Evolutionary conservation across 2,113 vertebrate species (phyloP).

Genomic region (Neotragus pygmaeus): DNA sequence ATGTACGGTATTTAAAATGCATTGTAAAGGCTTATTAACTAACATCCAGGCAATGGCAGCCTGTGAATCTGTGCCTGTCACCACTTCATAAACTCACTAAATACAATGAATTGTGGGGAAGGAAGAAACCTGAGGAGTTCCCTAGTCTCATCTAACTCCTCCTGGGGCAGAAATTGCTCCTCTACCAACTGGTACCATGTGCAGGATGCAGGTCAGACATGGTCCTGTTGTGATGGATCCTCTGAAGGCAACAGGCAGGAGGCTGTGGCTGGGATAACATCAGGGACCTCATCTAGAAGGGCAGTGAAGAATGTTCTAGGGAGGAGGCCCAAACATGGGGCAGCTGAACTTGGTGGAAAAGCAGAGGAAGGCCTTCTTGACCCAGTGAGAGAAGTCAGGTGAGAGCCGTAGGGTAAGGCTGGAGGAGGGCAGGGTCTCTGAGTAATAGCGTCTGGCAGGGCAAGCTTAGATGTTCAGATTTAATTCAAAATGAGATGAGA

Average conservation of each 20-base stretch:
- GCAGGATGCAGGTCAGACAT: background rate
- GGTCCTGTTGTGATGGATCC: background rate
- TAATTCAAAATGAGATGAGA: background rate
- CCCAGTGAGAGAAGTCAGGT: background rate
- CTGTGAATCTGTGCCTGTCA: background rate
- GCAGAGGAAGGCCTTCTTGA: background rate
- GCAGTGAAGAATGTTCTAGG: background rate
- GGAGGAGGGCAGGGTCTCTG: background rate
- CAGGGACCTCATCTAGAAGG: background rate
- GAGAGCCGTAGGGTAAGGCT: background rate
- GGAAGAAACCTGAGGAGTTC: background rate
- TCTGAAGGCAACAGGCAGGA: background rate
- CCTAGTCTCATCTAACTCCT: background rate
- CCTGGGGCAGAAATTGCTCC: background rate
- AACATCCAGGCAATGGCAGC: background rate
- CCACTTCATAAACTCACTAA: background rate
- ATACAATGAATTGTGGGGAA: background rate
- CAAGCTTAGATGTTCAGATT: background rate
- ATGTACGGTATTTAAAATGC: background rate
- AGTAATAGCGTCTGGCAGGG: background rate
- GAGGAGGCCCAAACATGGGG: background rate
- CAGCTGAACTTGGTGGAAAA: background rate
- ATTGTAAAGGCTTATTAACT: background rate
- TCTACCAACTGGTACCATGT: rapidly evolving
- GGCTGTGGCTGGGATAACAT: background rate